These are phyloP conservation scores for Sylvicapra grimmia DNA, from an alignment of 2,113 vertebrate genomes.

Conservation along the genomic window DNA sequence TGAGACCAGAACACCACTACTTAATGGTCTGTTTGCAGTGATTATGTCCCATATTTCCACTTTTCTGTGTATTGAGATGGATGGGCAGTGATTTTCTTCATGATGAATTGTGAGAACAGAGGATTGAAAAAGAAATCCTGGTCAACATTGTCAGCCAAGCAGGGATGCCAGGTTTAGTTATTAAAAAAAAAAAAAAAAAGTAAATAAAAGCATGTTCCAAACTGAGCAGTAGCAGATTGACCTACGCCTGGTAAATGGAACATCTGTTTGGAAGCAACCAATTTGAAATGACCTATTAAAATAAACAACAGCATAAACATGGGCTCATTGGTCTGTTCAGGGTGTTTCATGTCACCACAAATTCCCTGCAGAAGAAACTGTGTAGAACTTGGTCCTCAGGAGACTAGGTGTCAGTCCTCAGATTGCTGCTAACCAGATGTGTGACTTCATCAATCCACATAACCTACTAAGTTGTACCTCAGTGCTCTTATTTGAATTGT, in stretches of 20 bases:
- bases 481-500: neutral
- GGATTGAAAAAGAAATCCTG: conserved; percentile 37
- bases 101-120: conserved; percentile 57
- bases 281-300: neutral
- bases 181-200: conserved; percentile 32
- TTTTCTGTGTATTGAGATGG: conserved; percentile 59
- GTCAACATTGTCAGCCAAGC: conserved; percentile 23
- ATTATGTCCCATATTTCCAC: conserved; percentile 20
- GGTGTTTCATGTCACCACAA: neutral
- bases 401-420: neutral
- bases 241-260: neutral
- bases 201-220: conserved; percentile 27
- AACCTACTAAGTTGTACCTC: neutral
- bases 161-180: conserved; percentile 58
- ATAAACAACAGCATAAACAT: neutral
- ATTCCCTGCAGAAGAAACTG: fast-evolving
- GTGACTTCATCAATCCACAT: neutral
- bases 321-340: neutral
- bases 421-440: neutral
- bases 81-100: conserved; percentile 59
- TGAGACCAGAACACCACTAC: neutral
- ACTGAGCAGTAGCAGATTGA: neutral
- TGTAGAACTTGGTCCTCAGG: neutral
- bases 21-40: conserved; percentile 40
- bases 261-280: neutral